These are phyloP conservation scores for Agrochola macilenta DNA, from an alignment of 2,888 invertebrate species.

Conservation along the genomic window DNA sequence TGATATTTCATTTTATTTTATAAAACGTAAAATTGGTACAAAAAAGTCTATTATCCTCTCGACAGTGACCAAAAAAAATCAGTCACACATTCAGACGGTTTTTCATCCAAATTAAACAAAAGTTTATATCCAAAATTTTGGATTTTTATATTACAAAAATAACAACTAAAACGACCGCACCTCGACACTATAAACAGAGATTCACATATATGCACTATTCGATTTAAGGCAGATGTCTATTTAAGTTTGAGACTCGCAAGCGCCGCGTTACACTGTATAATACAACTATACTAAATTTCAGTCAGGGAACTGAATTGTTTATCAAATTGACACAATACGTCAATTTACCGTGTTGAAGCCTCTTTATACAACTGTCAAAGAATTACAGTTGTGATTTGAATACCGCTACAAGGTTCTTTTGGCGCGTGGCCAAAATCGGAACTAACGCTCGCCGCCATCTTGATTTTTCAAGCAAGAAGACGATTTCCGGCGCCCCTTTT, in stretches of 20 bases:
- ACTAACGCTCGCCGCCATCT: neutral
- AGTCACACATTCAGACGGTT: no score
- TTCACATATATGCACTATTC: conserved; percentile 64
- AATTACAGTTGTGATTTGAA: neutral
- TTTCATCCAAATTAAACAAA: neutral
- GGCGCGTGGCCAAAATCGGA: neutral
- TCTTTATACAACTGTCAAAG: neutral
- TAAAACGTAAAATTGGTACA: no score
- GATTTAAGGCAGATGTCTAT: conserved; percentile 64
- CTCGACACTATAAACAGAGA: conserved; percentile 61
- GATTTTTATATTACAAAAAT: neutral
- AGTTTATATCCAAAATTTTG: no score
- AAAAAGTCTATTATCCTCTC: neutral
- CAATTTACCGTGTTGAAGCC: neutral
- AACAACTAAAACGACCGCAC: conserved; percentile 42
- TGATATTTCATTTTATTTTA: neutral
- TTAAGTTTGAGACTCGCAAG: conserved; percentile 61
- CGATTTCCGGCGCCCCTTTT: no score
- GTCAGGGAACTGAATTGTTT: neutral
- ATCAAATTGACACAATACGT: neutral
- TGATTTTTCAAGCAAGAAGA: neutral
- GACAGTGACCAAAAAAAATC: neutral
- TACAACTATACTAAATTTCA: conserved; percentile 46
- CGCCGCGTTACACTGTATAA: conserved; percentile 51
- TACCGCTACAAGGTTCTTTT: neutral